phyloP scores from a whole-genome alignment of 2,888 invertebrate species.

The Epistrophe eligans region DNA sequence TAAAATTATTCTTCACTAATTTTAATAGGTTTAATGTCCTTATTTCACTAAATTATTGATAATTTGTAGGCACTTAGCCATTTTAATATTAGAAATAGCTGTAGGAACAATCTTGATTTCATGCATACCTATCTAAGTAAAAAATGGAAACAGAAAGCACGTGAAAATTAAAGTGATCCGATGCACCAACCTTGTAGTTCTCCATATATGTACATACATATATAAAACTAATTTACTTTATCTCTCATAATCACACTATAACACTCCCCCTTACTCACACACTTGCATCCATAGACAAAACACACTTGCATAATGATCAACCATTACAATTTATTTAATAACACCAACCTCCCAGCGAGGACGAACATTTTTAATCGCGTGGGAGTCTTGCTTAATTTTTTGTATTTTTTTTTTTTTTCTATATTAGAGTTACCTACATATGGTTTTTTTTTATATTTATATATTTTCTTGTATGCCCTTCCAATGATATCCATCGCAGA shows the following conservation, averaged over 20 bases:
- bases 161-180: constrained; percentile 10
- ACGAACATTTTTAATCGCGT: constrained; percentile 74
- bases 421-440: constrained; percentile 2
- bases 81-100: constrained; percentile 15
- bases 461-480: constrained; percentile 54
- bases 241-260: constrained; percentile 54
- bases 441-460: neutral
- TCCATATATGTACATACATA: neutral
- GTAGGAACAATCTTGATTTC: constrained; percentile 23
- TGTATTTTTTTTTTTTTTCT: constrained; percentile 18
- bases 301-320: constrained; percentile 58
- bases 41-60: constrained; percentile 25
- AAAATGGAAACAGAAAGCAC: neutral
- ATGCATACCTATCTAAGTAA: neutral
- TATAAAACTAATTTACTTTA: constrained; percentile 58
- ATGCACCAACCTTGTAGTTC: constrained; percentile 52
- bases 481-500: constrained; percentile 68
- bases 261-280: constrained; percentile 42
- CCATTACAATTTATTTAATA: constrained; percentile 73
- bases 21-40: constrained; percentile 20
- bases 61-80: constrained; percentile 17
- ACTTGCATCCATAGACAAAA: constrained; percentile 27
- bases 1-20: neutral
- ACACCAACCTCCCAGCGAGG: constrained; percentile 68
- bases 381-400: constrained; percentile 53